Evolutionary conservation across 2,113 vertebrate genomes (phyloP), one percentile per base, ranked within the genome.

Genomic region (Pelvicachromis taeniatus): DNA sequence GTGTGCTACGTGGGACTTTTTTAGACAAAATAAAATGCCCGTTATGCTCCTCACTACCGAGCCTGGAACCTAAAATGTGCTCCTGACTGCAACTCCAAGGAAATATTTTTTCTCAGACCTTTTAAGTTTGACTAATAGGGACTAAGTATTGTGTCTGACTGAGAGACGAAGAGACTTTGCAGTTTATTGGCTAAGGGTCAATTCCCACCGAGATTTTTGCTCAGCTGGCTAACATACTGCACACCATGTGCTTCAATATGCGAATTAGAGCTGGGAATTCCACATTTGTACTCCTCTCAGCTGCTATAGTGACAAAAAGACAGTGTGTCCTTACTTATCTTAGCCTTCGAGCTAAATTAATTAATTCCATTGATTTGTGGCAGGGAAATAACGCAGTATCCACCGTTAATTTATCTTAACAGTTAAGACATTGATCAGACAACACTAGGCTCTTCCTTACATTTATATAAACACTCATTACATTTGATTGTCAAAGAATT

Each of bases 201-300:
- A 90, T 89, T 91, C 87, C 87, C 84, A 86, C 14, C 1, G 92
- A 92, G 89, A 89, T 87, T 91, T 91, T 90, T 61, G 5, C 83
- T 93, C 90, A 86, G 86, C 90, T 89, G 86, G 82, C 83, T 85
- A 92, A 91, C 91, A 91, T 89, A 83, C 89, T 91, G 89, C 84
- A 29, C 85, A 86, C 89, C 89, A 84, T 88, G 91, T 90, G 91
- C 84, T 91, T 45, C 38, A 79, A 26, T 48, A 29, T 48, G 42
- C n/a, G 19, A 87, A 59, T 58, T 54, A 4, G 52, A 45, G 45
- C 78, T 68, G 82, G 89, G 91, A 88, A 85, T 81, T 89, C 87
- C 65, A 80, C 45, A 4, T 81, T 78, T 85, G 78, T 58, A 16
- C 81, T 88, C 16, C 42, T 85, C 78, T 83, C 52, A 29, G 91